A percentile compares a stretch with the other conserved stretches of the same genome.
Evolutionary conservation across 1,140 invertebrate genomes (phyloP).

Genomic region (Orius insidiosus): DNA sequence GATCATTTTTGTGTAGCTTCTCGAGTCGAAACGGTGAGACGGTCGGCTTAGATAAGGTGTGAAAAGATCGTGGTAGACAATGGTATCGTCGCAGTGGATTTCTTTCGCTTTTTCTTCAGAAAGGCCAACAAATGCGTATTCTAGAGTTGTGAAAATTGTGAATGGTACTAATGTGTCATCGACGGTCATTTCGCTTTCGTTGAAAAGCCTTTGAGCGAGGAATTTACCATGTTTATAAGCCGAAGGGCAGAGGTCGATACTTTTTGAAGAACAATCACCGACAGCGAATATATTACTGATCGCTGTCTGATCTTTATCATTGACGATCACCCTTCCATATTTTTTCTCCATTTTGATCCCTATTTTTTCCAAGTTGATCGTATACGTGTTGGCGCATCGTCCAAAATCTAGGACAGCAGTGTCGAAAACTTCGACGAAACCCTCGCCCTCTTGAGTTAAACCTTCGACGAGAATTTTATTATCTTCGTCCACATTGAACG

Average conservation of each 20-base stretch:
- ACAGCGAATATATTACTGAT: slow-evolving; percentile 43
- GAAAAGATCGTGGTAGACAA: slow-evolving; percentile 44
- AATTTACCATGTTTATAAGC: slow-evolving; percentile 48
- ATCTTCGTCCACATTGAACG: no score
- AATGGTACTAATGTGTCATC: slow-evolving; percentile 48
- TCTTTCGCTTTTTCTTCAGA: slow-evolving; percentile 34
- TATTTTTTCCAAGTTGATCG: slow-evolving; percentile 36
- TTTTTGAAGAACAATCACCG: slow-evolving; percentile 43
- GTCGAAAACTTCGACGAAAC: slow-evolving; percentile 27
- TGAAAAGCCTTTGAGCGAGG: slow-evolving; percentile 31
- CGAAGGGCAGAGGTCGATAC: slow-evolving; percentile 48
- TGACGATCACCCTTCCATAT: slow-evolving; percentile 33
- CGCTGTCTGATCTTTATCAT: slow-evolving; percentile 29
- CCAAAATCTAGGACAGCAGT: slow-evolving; percentile 45
- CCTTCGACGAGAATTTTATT: no score
- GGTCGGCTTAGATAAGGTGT: slow-evolving; percentile 37
- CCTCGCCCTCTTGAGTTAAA: no score
- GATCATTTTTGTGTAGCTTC: slow-evolving; percentile 45
- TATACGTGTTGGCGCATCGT: slow-evolving; percentile 37
- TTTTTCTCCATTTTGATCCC: slow-evolving; percentile 29
- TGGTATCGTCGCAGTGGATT: slow-evolving; percentile 27
- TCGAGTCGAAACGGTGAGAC: slow-evolving; percentile 29
- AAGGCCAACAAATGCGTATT: slow-evolving; percentile 45
- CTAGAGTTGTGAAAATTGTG: slow-evolving; percentile 55
- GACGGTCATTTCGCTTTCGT: slow-evolving; percentile 17